Conservation (phyloP, 2,888 invertebrate genomes). For the Eristalinus aeneus region DNA sequence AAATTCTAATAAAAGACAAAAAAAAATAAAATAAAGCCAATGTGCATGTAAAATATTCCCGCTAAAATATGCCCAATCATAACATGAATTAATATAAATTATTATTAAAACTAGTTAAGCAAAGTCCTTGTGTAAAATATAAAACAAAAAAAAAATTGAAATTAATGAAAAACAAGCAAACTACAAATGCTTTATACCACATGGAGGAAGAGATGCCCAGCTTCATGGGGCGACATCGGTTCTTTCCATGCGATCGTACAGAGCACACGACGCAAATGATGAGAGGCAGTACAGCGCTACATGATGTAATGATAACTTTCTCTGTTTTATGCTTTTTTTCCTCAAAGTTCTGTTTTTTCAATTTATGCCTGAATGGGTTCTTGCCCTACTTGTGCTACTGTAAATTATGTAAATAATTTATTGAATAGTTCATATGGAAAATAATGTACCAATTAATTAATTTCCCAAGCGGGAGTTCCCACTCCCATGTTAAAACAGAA, state of each 20-base stretch:
- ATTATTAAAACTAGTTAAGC: constrained; percentile 37
- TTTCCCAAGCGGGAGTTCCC: constrained; percentile 29
- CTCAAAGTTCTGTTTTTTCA: not conserved
- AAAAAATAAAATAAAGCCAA: constrained; percentile 5
- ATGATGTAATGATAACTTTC: constrained; percentile 8
- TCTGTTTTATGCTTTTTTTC: constrained; percentile 11
- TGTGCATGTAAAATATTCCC: constrained; percentile 48
- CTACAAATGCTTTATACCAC: constrained; percentile 2
- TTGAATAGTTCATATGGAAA: constrained; percentile 59
- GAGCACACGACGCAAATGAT: constrained; percentile 43
- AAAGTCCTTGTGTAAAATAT: constrained; percentile 46
- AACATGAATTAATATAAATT: constrained; percentile 34
- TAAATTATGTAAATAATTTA: constrained; percentile 66
- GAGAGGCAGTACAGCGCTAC: constrained; percentile 50
- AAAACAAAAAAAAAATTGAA: not conserved
- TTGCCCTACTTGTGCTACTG: constrained; percentile 16
- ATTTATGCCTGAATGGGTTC: not conserved
- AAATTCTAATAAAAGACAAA: not conserved
- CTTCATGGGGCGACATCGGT: not conserved
- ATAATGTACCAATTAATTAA: constrained; percentile 66
- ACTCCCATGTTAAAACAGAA: constrained; percentile 2
- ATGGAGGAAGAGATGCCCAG: not conserved
- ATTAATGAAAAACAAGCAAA: constrained; percentile 1
- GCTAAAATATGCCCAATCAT: constrained; percentile 56
- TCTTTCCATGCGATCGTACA: constrained; percentile 48